Base-by-base conservation (phyloP, 2,888 invertebrate genomes). In the Tortricodes alternella region DNA sequence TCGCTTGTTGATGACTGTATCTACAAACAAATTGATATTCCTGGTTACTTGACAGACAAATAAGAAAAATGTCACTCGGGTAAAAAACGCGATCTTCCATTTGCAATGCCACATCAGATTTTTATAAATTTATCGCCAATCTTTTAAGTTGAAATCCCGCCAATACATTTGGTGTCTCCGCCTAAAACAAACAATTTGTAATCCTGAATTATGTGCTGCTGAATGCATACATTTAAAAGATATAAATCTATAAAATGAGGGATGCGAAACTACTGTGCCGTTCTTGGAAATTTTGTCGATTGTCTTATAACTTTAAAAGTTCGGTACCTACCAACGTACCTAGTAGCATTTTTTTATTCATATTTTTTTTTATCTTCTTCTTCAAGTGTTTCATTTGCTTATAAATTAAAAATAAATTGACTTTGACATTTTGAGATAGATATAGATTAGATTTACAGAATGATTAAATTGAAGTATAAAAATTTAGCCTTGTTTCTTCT, bases 101-200 rank as follows among this genome's bases (percentile, higher is more conserved):
- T 78, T 71, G 80, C 83, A 77, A 80, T 81, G 74, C 75, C 72
- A 82, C 83, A 83, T 84, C 78, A 78, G 74, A 80, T 79, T 78
- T 84, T 76, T 71, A 34, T 73, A 73, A 78, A 86, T 89, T 86
- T 88, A 88, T 89, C 87, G 65, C 78, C 81, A 87, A 78, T 83
- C 85, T 89, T 89, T 88, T 87, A 87, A 83, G 86, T 85, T 87
- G 83, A 73, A 85, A 86, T 86, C 87, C 78, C 83, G 73, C 85
- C 89, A 85, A 89, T 89, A 84, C 86, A 78, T 89, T 89, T 78
- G 74, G 78, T 85, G 89, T 88, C 89, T 72, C 83, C 70, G 71
- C 85, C 85, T 90, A 89, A 90, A 89, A 89, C 89, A 89, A 90
- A 89, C 88, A 89, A 90, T 90, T 90, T 89, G 90, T 90, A 89